phyloP scores from a whole-genome alignment of 2,888 invertebrate genomes.

The Papilio protenor region DNA sequence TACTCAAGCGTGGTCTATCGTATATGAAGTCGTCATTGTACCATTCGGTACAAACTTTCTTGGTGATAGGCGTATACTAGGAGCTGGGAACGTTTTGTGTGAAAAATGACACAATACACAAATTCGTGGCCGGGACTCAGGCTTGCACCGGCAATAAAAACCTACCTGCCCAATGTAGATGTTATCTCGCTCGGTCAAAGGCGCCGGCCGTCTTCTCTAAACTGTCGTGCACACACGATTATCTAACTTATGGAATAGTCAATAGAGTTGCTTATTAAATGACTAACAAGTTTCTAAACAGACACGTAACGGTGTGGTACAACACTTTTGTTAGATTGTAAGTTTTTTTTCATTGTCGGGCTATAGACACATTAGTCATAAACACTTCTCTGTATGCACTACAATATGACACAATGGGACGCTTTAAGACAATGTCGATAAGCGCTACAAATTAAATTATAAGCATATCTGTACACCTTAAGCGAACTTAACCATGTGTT shows the following conservation, averaged over 20 bases:
- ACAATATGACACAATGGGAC: constrained; percentile 41
- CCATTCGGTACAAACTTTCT: background rate
- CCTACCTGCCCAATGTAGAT: constrained; percentile 81
- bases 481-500: background rate
- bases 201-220: constrained; percentile 69
- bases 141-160: constrained; percentile 69
- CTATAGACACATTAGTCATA: constrained; percentile 71
- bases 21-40: background rate
- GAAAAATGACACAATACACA: constrained; percentile 41
- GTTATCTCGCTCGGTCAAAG: constrained; percentile 80
- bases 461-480: background rate
- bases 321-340: constrained; percentile 79
- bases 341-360: constrained; percentile 75
- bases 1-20: background rate
- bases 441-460: constrained; percentile 13
- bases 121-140: constrained; percentile 56
- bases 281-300: constrained; percentile 53
- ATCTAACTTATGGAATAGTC: constrained; percentile 48
- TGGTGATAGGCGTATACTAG: constrained; percentile 11
- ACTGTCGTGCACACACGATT: constrained; percentile 47
- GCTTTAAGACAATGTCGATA: constrained; percentile 16
- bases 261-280: constrained; percentile 48
- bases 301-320: constrained; percentile 80
- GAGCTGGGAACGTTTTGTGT: constrained; percentile 26
- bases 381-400: constrained; percentile 51